A percentile compares a stretch with the other conserved stretches of the same genome.
Evolutionary conservation across 2,888 invertebrate species (phyloP).

Genomic region (Ichneumoninae sp.): DNA sequence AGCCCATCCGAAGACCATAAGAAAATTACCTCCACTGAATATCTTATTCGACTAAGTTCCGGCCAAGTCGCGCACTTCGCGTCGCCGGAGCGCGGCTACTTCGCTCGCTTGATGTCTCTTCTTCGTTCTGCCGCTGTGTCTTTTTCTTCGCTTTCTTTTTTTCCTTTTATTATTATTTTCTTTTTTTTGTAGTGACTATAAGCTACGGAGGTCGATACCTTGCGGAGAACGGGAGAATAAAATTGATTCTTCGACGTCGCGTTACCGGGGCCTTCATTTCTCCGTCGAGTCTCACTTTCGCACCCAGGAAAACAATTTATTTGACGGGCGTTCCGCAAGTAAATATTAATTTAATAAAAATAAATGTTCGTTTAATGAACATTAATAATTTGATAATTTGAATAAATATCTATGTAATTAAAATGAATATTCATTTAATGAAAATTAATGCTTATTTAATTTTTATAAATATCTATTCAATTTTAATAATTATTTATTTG

Average conservation of each 20-base stretch:
- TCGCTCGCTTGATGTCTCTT: constrained; percentile 25
- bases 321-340: no score
- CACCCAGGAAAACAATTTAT: no score
- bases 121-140: not conserved
- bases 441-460: no score
- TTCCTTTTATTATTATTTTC: not conserved
- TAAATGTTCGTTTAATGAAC: no score
- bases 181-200: not conserved
- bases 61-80: constrained; percentile 63
- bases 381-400: no score
- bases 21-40: constrained; percentile 80
- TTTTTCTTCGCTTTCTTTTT: constrained; percentile 22
- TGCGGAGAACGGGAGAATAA: constrained; percentile 59
- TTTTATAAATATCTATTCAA: no score
- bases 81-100: constrained; percentile 23
- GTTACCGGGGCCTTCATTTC: constrained; percentile 23
- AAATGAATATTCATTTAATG: no score
- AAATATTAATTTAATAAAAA: no score
- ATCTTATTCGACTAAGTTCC: constrained; percentile 76
- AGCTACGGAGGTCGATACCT: constrained; percentile 60
- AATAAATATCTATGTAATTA: no score
- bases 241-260: constrained; percentile 56
- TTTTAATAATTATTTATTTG: no score
- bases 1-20: constrained; percentile 72
- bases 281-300: constrained; percentile 5